Evolutionary conservation across 2,888 invertebrate species (phyloP).

Genomic region (Agrochola litura): DNA sequence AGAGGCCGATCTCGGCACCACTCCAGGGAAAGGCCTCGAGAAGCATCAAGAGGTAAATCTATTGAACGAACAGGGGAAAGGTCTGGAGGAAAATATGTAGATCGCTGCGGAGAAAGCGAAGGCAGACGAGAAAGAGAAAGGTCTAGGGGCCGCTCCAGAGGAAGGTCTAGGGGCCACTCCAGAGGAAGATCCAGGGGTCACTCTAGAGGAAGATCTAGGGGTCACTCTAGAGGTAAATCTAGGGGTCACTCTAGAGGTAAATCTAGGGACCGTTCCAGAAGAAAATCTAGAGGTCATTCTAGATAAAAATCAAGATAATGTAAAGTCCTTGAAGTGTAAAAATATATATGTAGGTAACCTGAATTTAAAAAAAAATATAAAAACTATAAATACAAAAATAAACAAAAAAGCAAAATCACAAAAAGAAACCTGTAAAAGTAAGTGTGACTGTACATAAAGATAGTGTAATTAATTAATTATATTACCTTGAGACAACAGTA

Average conservation of each 20-base stretch:
- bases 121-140: slow-evolving; percentile 1
- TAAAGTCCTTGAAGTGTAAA: not conserved
- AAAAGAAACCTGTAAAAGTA: not conserved
- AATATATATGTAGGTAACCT: no score
- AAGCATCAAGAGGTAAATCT: no score
- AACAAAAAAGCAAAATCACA: not conserved
- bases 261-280: slow-evolving; percentile 35
- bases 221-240: slow-evolving; percentile 33
- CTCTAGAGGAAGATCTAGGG: slow-evolving; percentile 40
- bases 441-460: not conserved
- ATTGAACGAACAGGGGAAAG: no score
- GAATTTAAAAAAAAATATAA: no score
- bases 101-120: slow-evolving; percentile 19
- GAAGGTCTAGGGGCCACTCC: no score
- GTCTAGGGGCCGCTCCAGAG: slow-evolving; percentile 15
- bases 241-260: slow-evolving; percentile 19
- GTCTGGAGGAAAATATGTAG: slow-evolving; percentile 29
- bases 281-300: not conserved
- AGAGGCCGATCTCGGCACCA: not conserved
- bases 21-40: not conserved
- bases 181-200: not conserved
- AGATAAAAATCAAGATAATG: not conserved
- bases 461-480: not conserved
- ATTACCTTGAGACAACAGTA: not conserved
- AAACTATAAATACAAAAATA: not conserved